These are phyloP conservation scores for Labeo rohita DNA, from an alignment of 2,113 vertebrate species.

Conservation along the genomic window DNA sequence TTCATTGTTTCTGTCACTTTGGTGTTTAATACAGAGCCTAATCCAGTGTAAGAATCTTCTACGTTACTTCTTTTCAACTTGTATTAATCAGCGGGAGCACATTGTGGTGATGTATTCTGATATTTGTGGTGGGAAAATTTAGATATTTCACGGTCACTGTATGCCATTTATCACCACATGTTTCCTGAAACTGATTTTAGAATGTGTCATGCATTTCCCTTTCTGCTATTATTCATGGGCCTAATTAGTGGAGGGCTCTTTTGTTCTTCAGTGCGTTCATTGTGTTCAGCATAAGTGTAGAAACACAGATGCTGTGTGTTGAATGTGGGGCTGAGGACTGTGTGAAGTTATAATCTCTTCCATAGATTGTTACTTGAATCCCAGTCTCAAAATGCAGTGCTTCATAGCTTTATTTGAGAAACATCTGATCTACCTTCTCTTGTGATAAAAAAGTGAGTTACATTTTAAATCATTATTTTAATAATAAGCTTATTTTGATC, in stretches of 20 bases:
- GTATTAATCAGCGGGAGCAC: neutral
- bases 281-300: neutral
- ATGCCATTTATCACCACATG: slow-evolving; percentile 30
- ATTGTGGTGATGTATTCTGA: neutral
- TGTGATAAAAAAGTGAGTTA: neutral
- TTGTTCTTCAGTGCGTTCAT: slow-evolving; percentile 2
- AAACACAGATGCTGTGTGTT: neutral
- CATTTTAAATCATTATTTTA: no score
- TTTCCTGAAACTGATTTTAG: slow-evolving; percentile 49
- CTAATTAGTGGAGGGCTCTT: slow-evolving; percentile 26
- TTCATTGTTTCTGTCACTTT: slow-evolving; percentile 2
- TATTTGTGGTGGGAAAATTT: slow-evolving; percentile 6
- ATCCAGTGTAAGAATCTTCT: neutral
- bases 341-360: neutral
- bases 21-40: neutral
- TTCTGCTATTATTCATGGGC: slow-evolving; percentile 32
- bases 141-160: neutral
- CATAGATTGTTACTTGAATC: neutral
- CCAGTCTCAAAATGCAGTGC: neutral
- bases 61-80: neutral
- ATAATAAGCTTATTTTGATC: no score
- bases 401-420: neutral
- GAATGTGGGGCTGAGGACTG: neutral
- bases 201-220: slow-evolving; percentile 28
- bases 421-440: neutral